Percentiles rank a stretch among this genome's conserved stretches.
These are phyloP conservation scores for Chaunax sp. DNA, from an alignment of 2,797 vertebrate species.

Conservation along the genomic window DNA sequence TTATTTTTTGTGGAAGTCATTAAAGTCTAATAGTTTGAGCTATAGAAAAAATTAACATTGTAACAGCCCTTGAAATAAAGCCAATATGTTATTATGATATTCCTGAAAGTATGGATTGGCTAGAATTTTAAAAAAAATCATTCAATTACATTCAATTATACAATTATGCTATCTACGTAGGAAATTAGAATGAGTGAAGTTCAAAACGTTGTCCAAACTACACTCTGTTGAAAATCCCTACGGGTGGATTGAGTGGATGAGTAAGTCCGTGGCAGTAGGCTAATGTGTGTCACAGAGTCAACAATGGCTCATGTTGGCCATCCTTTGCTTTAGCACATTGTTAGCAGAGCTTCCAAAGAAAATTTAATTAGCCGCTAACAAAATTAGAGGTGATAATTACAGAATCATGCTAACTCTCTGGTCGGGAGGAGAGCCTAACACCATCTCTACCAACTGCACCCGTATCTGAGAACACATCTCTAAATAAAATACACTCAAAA, in stretches of 20 bases:
- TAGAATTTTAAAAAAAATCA: too few relatives aligned
- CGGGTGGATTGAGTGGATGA: constrained; percentile 26
- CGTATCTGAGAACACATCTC: constrained; percentile 3
- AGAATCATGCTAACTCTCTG: constrained; percentile 58
- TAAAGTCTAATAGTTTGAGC: neutral
- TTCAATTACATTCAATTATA: too few relatives aligned
- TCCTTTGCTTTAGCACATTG: constrained; percentile 29
- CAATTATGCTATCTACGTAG: too few relatives aligned
- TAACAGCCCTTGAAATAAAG: neutral
- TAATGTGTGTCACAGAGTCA: constrained; percentile 27
- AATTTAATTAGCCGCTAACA: constrained; percentile 76
- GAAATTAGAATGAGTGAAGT: constrained; percentile 6
- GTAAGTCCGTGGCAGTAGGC: constrained; percentile 8
- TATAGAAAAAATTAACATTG: neutral
- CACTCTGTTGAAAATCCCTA: constrained; percentile 25
- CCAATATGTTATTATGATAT: neutral
- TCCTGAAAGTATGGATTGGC: neutral
- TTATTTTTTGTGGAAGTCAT: neutral
- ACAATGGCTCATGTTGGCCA: constrained; percentile 12
- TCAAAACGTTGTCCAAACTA: too few relatives aligned
- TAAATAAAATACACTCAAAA: constrained; percentile 1
- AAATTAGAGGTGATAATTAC: constrained; percentile 77
- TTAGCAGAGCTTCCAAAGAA: constrained; percentile 48
- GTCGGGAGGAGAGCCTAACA: constrained; percentile 11
- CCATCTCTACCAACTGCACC: constrained; percentile 13